Conservation (phyloP, 1,140 invertebrate species). For the Drosophila sechellia region DNA sequence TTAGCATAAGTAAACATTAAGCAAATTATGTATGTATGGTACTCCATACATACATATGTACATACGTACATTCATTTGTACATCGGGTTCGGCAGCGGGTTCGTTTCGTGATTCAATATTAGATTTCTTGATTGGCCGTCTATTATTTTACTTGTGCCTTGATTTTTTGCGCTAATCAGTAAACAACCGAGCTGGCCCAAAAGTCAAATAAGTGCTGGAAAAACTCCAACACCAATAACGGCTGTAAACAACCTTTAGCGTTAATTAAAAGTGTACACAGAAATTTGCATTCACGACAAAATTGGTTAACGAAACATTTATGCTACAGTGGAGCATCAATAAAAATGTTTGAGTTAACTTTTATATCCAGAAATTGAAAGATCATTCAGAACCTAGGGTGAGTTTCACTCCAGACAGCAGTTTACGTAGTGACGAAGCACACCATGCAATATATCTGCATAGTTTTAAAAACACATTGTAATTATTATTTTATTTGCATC, state of each 20-base stretch:
- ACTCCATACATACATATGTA: conserved; percentile 12
- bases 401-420: too few species aligned
- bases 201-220: conserved; percentile 65
- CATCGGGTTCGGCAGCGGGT: not conserved
- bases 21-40: conserved; percentile 59
- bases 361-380: not conserved
- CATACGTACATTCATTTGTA: too few species aligned
- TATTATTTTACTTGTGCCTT: conserved; percentile 42
- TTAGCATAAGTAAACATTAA: conserved; percentile 80
- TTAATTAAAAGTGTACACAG: conserved; percentile 76
- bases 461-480: too few species aligned
- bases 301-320: conserved; percentile 58
- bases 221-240: conserved; percentile 36
- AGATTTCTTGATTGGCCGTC: conserved; percentile 50
- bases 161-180: conserved; percentile 48
- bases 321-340: not conserved
- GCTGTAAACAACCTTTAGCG: conserved; percentile 57
- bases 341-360: not conserved
- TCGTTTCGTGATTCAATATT: conserved; percentile 68
- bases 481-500: not conserved
- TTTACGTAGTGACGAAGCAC: too few species aligned
- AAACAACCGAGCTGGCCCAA: conserved; percentile 42
- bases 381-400: too few species aligned
- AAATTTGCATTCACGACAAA: conserved; percentile 79
- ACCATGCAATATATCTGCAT: too few species aligned